These are phyloP conservation scores for Artemia sinica DNA, from an alignment of 2,888 invertebrate genomes.

Conservation along the genomic window DNA sequence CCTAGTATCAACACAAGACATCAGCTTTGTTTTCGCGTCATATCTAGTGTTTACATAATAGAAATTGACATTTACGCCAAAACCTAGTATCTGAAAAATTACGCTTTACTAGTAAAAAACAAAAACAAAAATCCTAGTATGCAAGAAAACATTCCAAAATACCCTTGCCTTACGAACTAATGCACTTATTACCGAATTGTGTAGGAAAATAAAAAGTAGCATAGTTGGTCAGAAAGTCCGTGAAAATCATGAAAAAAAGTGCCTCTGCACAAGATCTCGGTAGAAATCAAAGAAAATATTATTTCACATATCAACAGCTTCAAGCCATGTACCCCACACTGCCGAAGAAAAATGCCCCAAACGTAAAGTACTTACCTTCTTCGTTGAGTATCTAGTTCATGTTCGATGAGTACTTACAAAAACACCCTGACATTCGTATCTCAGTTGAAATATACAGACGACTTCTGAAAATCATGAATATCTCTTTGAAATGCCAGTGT, in stretches of 20 bases:
- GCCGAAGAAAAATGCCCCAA: not conserved
- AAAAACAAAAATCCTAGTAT: no score
- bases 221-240: not conserved
- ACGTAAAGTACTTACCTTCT: not conserved
- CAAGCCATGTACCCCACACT: not conserved
- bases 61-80: no score
- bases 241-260: not conserved
- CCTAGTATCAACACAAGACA: no score
- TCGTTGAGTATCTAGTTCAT: not conserved
- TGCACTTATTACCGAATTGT: no score
- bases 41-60: no score
- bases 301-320: not conserved
- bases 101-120: no score
- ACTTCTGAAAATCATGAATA: not conserved
- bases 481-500: not conserved
- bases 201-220: conserved; percentile 4
- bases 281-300: not conserved
- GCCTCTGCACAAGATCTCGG: not conserved
- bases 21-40: no score
- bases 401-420: not conserved
- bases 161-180: no score
- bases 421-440: not conserved
- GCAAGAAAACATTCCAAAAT: not conserved
- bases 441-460: not conserved
- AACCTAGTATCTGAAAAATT: no score